Percentiles rank a stretch among this genome's conserved stretches.
phyloP scores from a whole-genome alignment of 2,888 invertebrate genomes.

The Pyrocoelia pectoralis region DNA sequence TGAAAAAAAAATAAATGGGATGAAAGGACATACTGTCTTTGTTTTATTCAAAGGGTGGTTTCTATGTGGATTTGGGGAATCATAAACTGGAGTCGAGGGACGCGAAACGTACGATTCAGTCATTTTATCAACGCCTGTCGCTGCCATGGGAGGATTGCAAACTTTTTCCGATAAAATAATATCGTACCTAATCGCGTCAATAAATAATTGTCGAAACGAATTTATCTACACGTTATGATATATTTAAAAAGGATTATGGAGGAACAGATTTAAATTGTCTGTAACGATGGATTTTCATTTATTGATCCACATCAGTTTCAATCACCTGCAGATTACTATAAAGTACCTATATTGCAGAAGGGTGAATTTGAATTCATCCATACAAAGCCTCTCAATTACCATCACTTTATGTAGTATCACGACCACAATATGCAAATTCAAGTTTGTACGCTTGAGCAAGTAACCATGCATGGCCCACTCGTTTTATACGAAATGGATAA shows the following conservation, averaged over 20 bases:
- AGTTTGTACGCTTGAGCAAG: constrained; percentile 28
- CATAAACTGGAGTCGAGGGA: constrained; percentile 49
- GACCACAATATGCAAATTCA: constrained; percentile 38
- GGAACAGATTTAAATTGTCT: neutral
- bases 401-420: constrained; percentile 34
- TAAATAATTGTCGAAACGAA: constrained; percentile 17
- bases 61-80: constrained; percentile 51
- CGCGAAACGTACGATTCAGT: constrained; percentile 43
- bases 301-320: constrained; percentile 19
- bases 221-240: constrained; percentile 11
- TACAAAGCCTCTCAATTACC: constrained; percentile 35
- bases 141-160: constrained; percentile 21
- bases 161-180: constrained; percentile 18
- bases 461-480: constrained; percentile 25
- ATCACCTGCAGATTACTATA: constrained; percentile 21
- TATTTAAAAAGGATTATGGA: neutral
- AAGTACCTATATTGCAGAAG: constrained; percentile 13
- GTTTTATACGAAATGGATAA: constrained; percentile 21
- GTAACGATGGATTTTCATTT: constrained; percentile 2
- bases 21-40: constrained; percentile 42
- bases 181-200: neutral
- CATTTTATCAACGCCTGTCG: constrained; percentile 45
- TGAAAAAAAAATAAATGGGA: constrained; percentile 45
- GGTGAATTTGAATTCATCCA: constrained; percentile 19
- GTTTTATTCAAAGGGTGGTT: constrained; percentile 50